These are phyloP conservation scores for Drosophila subquinaria DNA, from an alignment of 2,888 invertebrate genomes.

Conservation along the genomic window DNA sequence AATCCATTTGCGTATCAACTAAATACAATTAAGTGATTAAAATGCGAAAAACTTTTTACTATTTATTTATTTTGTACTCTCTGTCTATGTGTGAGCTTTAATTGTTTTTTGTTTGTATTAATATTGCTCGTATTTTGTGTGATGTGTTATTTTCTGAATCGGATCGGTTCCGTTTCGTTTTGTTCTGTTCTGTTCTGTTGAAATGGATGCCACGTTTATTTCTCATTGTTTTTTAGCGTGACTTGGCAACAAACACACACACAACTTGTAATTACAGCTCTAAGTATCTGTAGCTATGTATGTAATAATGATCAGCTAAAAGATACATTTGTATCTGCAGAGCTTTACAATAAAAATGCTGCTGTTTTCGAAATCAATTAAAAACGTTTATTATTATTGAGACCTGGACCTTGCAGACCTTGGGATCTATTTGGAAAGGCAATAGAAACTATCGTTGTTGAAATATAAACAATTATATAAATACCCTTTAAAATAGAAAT, in stretches of 20 bases:
- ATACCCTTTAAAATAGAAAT: too few relatives aligned
- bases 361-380: slow-evolving; percentile 25
- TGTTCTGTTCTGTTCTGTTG: slow-evolving; percentile 20
- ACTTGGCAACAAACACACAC: slow-evolving; percentile 35
- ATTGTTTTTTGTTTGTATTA: slow-evolving; percentile 31
- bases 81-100: slow-evolving; percentile 18
- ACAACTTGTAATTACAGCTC: slow-evolving; percentile 63
- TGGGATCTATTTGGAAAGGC: slow-evolving; percentile 28
- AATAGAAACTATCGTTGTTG: slow-evolving; percentile 7
- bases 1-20: slow-evolving; percentile 46
- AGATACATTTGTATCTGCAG: slow-evolving; percentile 29
- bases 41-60: slow-evolving; percentile 29
- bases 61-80: slow-evolving; percentile 30
- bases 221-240: slow-evolving; percentile 48
- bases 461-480: too few relatives aligned
- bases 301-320: slow-evolving; percentile 28
- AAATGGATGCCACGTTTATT: slow-evolving; percentile 24
- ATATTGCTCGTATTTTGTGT: slow-evolving; percentile 16
- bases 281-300: slow-evolving; percentile 46
- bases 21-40: slow-evolving; percentile 58
- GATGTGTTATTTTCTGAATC: slow-evolving; percentile 11
- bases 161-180: slow-evolving; percentile 4
- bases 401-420: slow-evolving; percentile 20
- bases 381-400: slow-evolving; percentile 5
- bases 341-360: slow-evolving; percentile 13